phyloP scores from a whole-genome alignment of 2,888 invertebrate genomes.

The Spilarctia lutea region DNA sequence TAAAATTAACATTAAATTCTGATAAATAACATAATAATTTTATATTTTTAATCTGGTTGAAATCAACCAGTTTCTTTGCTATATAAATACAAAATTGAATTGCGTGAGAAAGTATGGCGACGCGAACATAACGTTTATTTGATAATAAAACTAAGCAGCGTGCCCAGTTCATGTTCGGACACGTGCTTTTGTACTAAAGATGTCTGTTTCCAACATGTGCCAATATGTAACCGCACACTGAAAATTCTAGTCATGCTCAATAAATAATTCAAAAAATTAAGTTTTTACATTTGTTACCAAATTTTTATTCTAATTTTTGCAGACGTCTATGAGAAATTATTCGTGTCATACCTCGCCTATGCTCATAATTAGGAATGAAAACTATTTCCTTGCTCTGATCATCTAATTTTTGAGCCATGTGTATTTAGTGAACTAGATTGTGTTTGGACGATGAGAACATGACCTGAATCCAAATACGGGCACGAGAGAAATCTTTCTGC shows the following conservation, averaged over 20 bases:
- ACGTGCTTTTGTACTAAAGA: conserved; percentile 46
- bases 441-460: conserved; percentile 75
- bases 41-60: background rate
- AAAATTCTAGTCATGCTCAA: conserved; percentile 16
- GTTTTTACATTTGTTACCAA: conserved; percentile 3
- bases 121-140: conserved; percentile 39
- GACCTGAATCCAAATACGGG: conserved; percentile 83
- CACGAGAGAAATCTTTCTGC: conserved; percentile 80
- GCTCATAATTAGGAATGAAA: conserved; percentile 22
- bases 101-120: conserved; percentile 28
- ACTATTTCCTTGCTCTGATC: conserved; percentile 26
- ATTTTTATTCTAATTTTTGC: background rate
- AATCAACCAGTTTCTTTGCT: background rate
- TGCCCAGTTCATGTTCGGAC: conserved; percentile 38
- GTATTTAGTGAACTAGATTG: conserved; percentile 57
- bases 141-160: conserved; percentile 49
- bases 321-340: background rate
- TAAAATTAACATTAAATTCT: background rate
- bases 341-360: background rate
- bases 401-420: conserved; percentile 16
- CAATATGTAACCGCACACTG: conserved; percentile 18
- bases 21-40: background rate
- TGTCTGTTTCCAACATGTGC: conserved; percentile 29
- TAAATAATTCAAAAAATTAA: conserved; percentile 17
- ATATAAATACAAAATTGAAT: conserved; percentile 16